Evolutionary conservation across 2,888 invertebrate genomes (phyloP).

Genomic region (Drosophila siamana): DNA sequence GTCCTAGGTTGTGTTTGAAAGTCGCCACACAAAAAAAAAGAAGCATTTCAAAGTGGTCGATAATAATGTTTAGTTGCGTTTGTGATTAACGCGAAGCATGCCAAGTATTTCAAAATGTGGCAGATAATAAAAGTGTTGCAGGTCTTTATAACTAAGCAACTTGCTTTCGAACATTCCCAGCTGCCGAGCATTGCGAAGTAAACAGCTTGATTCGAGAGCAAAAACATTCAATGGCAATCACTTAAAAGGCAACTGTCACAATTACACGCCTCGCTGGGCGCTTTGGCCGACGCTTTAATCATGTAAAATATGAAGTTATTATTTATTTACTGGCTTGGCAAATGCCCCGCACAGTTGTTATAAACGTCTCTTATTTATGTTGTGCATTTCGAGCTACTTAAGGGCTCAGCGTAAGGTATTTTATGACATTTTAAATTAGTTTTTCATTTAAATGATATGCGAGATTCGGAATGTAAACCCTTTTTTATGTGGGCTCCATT

Average conservation of each 20-base stretch:
- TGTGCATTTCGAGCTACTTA: conserved; percentile 38
- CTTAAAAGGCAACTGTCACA: background rate
- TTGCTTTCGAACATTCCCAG: too few relatives aligned
- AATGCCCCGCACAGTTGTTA: conserved; percentile 1
- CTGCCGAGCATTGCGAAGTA: too few relatives aligned
- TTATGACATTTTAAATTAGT: conserved; percentile 65
- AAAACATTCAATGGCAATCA: background rate
- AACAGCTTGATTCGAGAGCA: too few relatives aligned
- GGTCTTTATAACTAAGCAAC: too few relatives aligned
- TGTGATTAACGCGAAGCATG: background rate
- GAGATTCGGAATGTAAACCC: conserved; percentile 46
- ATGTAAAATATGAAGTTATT: conserved; percentile 37
- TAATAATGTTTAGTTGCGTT: background rate
- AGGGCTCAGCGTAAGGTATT: conserved; percentile 33
- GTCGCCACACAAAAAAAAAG: background rate
- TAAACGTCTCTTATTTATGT: conserved; percentile 13
- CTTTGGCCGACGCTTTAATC: conserved; percentile 11
- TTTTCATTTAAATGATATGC: conserved; percentile 66
- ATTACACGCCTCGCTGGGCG: background rate
- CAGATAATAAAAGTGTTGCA: too few relatives aligned
- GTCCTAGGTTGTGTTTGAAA: conserved; percentile 14
- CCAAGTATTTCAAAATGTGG: background rate
- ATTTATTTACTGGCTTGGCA: conserved; percentile 1
- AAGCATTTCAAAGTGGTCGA: too few relatives aligned
- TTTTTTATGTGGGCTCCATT: conserved; percentile 47